A percentile compares a stretch with the other conserved stretches of the same genome.
These are phyloP conservation scores for Eleutherodactylus coqui DNA, from an alignment of 2,797 vertebrate species.

Conservation along the genomic window DNA sequence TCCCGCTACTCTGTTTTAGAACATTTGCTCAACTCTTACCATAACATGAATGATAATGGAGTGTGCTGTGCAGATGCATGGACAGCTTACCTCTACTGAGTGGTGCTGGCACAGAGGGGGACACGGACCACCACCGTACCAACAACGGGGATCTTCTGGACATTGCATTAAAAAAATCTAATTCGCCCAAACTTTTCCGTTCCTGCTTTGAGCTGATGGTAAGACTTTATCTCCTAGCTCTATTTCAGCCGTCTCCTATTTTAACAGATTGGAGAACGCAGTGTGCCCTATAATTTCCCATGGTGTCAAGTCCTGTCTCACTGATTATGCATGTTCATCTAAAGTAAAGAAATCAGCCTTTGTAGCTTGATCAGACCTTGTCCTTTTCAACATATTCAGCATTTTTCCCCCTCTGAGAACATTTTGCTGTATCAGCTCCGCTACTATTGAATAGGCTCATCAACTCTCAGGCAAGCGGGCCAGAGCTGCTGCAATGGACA, in stretches of 20 bases:
- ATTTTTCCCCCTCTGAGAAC: neutral
- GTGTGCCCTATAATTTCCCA: constrained; percentile 9
- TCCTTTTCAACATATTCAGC: constrained; percentile 44
- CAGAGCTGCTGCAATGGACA: constrained; percentile 40
- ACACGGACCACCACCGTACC: too few relatives aligned
- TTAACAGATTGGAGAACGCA: neutral
- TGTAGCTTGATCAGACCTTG: constrained; percentile 35
- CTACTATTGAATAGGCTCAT: constrained; percentile 50
- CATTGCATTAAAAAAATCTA: neutral
- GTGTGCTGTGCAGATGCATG: too few relatives aligned
- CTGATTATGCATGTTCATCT: constrained; percentile 49
- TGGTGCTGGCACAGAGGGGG: too few relatives aligned
- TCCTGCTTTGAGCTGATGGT: constrained; percentile 24
- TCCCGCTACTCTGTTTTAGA: too few relatives aligned
- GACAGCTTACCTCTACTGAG: too few relatives aligned
- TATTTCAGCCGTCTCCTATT: neutral
- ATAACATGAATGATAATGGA: too few relatives aligned
- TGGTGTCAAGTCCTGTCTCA: constrained; percentile 17
- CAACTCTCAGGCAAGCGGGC: neutral
- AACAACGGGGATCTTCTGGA: too few relatives aligned
- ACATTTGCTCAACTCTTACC: too few relatives aligned
- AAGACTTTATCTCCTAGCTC: neutral
- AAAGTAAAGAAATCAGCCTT: constrained; percentile 33
- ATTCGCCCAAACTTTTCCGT: too few relatives aligned
- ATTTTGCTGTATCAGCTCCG: constrained; percentile 58